Conservation (phyloP, 2,888 invertebrate genomes). For the Drosophila rubida region DNA sequence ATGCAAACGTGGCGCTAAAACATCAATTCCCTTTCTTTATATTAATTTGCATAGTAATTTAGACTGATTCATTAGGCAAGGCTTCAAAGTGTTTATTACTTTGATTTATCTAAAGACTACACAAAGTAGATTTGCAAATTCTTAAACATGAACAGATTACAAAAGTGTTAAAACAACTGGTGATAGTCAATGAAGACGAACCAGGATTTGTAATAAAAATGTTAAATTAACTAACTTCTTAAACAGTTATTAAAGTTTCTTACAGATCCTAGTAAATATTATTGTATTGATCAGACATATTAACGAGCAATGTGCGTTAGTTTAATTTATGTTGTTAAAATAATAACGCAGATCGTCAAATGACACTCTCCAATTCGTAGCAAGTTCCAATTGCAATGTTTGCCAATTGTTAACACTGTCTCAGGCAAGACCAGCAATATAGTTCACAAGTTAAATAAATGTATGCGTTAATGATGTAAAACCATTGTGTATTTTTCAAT, state of each 20-base stretch:
- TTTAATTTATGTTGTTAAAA: neutral
- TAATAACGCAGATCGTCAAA: neutral
- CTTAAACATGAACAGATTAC: too few relatives aligned
- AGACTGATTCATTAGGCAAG: neutral
- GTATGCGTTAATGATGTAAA: constrained; percentile 4
- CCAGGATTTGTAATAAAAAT: too few relatives aligned
- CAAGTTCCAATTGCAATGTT: neutral
- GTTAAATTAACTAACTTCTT: too few relatives aligned
- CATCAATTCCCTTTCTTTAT: constrained; percentile 7
- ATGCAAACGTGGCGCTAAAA: constrained; percentile 17
- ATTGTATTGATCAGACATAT: too few relatives aligned
- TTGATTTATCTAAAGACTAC: neutral
- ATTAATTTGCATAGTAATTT: neutral
- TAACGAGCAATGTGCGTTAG: too few relatives aligned
- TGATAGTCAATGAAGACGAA: too few relatives aligned
- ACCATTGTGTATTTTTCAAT: constrained; percentile 23
- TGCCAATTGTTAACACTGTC: neutral
- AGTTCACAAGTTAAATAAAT: neutral
- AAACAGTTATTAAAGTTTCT: too few relatives aligned
- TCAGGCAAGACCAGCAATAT: neutral
- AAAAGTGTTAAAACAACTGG: too few relatives aligned
- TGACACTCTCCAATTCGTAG: neutral
- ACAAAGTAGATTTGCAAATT: neutral
- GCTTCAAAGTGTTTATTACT: neutral
- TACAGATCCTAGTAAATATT: too few relatives aligned